phyloP scores from a whole-genome alignment of 2,888 invertebrate genomes.

The Isoperla grammatica region DNA sequence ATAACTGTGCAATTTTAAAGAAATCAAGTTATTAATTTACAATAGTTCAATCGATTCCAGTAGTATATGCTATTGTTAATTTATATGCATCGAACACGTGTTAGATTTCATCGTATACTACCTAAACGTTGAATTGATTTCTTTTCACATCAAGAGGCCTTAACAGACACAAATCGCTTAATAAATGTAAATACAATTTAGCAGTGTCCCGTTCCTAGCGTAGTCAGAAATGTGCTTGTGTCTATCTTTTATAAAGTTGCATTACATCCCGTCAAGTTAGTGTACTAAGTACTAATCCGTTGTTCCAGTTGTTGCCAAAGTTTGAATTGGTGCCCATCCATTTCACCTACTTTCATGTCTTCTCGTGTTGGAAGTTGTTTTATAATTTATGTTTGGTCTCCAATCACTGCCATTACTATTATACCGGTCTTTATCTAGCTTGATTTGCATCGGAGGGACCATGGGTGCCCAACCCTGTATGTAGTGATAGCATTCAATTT shows the following conservation, averaged over 20 bases:
- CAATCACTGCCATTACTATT: slow-evolving; percentile 29
- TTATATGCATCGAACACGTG: neutral
- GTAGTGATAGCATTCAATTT: too few relatives aligned
- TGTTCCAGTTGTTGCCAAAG: slow-evolving; percentile 28
- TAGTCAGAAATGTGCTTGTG: neutral
- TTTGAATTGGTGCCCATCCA: neutral
- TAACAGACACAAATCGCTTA: slow-evolving; percentile 19
- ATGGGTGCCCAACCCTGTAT: too few relatives aligned
- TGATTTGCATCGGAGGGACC: too few relatives aligned
- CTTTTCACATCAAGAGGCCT: slow-evolving; percentile 27
- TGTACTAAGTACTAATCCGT: neutral
- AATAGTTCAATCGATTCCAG: neutral
- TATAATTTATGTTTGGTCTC: slow-evolving; percentile 18
- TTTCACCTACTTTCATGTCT: neutral
- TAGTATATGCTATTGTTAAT: slow-evolving; percentile 8
- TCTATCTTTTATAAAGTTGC: neutral
- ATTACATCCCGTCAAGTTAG: neutral
- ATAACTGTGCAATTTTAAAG: too few relatives aligned
- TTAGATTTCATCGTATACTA: neutral
- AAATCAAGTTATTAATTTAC: too few relatives aligned
- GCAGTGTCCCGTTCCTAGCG: neutral
- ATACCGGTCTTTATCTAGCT: slow-evolving; percentile 15
- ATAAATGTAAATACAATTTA: slow-evolving; percentile 6
- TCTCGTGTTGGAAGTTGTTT: slow-evolving; percentile 12
- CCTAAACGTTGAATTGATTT: neutral